phyloP scores from a whole-genome alignment of 2,113 vertebrate genomes.

The Crotalus helleri region DNA sequence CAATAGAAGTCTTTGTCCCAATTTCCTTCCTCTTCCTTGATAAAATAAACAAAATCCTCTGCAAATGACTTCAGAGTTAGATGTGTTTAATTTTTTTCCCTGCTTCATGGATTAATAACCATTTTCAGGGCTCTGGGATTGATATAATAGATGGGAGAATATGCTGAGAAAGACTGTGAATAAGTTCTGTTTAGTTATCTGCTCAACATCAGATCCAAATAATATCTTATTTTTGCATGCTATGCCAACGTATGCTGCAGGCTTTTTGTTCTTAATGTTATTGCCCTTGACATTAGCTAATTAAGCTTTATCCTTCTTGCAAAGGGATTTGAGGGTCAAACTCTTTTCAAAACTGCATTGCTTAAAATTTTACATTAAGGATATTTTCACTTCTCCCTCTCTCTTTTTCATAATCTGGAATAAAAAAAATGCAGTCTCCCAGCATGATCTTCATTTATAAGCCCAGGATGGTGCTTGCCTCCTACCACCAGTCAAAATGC shows the following conservation, averaged over 20 bases:
- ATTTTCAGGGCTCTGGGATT: neutral
- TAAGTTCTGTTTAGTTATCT: neutral
- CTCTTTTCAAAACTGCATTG: neutral
- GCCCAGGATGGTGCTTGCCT: neutral
- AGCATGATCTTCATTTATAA: neutral
- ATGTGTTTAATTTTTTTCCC: neutral
- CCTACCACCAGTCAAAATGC: neutral
- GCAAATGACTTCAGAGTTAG: neutral
- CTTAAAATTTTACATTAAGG: neutral
- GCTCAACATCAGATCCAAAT: neutral
- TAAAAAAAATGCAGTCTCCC: neutral
- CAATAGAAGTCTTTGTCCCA: neutral
- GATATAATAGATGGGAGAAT: neutral
- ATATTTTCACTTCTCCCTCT: neutral
- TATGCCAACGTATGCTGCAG: neutral
- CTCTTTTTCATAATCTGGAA: neutral
- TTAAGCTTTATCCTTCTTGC: neutral
- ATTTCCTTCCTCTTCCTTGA: neutral
- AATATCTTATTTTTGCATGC: neutral
- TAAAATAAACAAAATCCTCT: neutral
- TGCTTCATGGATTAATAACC: neutral
- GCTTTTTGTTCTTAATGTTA: neutral
- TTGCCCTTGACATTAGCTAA: neutral
- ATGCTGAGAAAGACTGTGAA: neutral
- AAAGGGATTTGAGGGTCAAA: neutral